Evolutionary conservation across 2,888 invertebrate species (phyloP).

Genomic region (Ypsolopha scabrella): DNA sequence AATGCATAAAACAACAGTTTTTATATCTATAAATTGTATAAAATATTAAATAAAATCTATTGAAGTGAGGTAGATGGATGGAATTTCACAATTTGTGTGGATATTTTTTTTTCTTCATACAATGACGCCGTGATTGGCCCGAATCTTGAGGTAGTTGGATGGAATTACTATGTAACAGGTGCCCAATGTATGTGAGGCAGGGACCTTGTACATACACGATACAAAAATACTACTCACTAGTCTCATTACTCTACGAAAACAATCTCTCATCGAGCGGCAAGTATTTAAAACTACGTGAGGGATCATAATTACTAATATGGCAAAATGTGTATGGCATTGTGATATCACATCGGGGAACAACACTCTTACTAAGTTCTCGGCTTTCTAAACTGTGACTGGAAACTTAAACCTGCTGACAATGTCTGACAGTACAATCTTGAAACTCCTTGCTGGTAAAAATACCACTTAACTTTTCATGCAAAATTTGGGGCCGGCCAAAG

Average conservation of each 20-base stretch:
- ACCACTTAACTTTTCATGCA: too few relatives aligned
- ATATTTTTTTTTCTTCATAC: constrained; percentile 49
- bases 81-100: constrained; percentile 74
- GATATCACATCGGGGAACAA: constrained; percentile 23
- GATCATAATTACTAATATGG: not conserved
- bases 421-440: not conserved
- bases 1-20: constrained; percentile 69
- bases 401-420: not conserved
- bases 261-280: not conserved
- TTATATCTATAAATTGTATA: constrained; percentile 70
- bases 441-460: too few relatives aligned
- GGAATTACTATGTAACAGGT: constrained; percentile 66
- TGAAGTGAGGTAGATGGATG: constrained; percentile 81
- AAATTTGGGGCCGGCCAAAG: too few relatives aligned
- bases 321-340: constrained; percentile 7
- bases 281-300: constrained; percentile 2
- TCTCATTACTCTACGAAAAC: constrained; percentile 16
- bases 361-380: constrained; percentile 21
- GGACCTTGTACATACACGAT: constrained; percentile 52
- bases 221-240: constrained; percentile 61
- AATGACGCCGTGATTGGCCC: constrained; percentile 62
- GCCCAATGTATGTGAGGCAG: constrained; percentile 39
- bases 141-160: constrained; percentile 72
- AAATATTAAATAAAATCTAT: constrained; percentile 72
- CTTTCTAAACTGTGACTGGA: not conserved